phyloP scores from a whole-genome alignment of 2,888 invertebrate genomes.

The Clitarchus hookeri region DNA sequence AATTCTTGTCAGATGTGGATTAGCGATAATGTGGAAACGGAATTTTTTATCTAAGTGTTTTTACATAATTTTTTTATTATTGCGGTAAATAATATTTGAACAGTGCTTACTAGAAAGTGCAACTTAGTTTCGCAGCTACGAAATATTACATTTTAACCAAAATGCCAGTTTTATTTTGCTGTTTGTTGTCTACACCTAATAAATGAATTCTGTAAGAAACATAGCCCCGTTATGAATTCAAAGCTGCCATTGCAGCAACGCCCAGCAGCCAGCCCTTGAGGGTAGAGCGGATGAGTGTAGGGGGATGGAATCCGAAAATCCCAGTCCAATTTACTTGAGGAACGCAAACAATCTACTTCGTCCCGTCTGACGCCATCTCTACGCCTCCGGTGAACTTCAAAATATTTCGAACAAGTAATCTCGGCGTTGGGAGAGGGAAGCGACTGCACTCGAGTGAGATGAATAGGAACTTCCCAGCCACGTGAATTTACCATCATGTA shows the following conservation, averaged over 20 bases:
- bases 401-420: not conserved
- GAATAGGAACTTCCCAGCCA: not conserved
- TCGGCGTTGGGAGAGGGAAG: not conserved
- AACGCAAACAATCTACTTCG: not conserved
- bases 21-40: too few species aligned
- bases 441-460: not conserved
- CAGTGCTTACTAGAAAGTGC: too few species aligned
- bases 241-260: not conserved
- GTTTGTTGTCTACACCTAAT: too few species aligned
- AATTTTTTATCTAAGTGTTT: too few species aligned
- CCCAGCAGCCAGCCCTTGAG: not conserved
- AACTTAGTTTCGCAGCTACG: too few species aligned
- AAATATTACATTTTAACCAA: too few species aligned
- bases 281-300: not conserved
- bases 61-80: too few species aligned
- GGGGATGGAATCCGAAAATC: not conserved
- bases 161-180: too few species aligned
- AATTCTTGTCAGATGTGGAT: too few species aligned
- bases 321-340: conserved; percentile 9
- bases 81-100: too few species aligned
- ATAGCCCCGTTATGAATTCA: not conserved
- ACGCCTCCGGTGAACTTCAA: not conserved
- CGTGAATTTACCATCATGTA: not conserved
- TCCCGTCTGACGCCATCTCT: not conserved
- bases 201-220: too few species aligned